Conservation (phyloP, 2,888 invertebrate genomes). For the Brachypalpus laphriformis region DNA sequence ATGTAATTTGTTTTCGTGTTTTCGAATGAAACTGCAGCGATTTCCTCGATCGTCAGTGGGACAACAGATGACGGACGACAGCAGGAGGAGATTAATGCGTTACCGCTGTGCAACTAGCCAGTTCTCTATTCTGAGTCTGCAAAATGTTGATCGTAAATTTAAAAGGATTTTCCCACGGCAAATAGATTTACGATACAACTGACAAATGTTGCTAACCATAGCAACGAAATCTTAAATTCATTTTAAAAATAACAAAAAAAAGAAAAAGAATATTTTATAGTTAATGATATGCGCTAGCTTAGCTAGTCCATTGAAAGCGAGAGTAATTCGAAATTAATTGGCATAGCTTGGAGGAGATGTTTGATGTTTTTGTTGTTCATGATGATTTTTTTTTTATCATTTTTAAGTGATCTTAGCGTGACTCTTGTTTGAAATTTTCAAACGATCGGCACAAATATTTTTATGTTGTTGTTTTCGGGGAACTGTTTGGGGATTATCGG, state of each 20-base stretch:
- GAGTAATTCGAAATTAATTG: slow-evolving; percentile 52
- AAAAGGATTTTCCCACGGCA: slow-evolving; percentile 11
- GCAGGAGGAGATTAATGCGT: slow-evolving; percentile 19
- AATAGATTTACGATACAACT: slow-evolving; percentile 17
- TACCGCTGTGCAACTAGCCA: slow-evolving; percentile 1
- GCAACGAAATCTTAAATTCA: slow-evolving; percentile 21
- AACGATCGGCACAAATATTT: neutral
- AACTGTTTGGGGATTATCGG: slow-evolving; percentile 5
- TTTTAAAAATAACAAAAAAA: neutral
- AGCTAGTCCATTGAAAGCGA: slow-evolving; percentile 25
- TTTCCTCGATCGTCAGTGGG: slow-evolving; percentile 51
- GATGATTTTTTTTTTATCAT: neutral
- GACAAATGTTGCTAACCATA: neutral
- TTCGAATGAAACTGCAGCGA: slow-evolving; percentile 34
- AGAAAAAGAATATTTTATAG: slow-evolving; percentile 2
- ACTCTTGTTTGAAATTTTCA: slow-evolving; percentile 12
- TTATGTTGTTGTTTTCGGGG: slow-evolving; percentile 15
- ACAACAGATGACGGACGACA: too few relatives aligned
- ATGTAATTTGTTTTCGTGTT: slow-evolving; percentile 41
- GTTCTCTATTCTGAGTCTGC: too few relatives aligned
- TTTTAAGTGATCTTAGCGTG: slow-evolving; percentile 27
- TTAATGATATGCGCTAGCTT: neutral
- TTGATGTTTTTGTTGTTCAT: slow-evolving; percentile 11
- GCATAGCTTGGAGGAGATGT: slow-evolving; percentile 12
- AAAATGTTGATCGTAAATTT: neutral